Evolutionary conservation across 2,113 vertebrate species (phyloP), one percentile per base, ranked within the genome.

Genomic region (Toxotes chatareus): DNA sequence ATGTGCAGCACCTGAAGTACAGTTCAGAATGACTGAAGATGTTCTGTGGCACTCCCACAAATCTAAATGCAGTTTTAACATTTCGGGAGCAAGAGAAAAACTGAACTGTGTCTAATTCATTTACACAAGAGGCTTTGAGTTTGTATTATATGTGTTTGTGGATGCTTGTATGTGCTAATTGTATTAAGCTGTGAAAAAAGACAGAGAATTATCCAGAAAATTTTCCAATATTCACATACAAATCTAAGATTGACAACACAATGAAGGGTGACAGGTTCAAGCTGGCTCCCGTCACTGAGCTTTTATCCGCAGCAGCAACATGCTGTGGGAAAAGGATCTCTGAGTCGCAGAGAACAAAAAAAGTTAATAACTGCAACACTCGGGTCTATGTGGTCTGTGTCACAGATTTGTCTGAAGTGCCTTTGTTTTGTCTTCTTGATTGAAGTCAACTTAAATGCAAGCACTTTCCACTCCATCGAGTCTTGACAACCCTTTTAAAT

Each of bases 301-400:
- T 93, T 90, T 95, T 88, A 88, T 90, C 84, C 81, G 57, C 70
- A 72, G 93, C 85, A 76, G 90, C 83, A 63, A 77, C 92, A 93
- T 86, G 75, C 93, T 95, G 95, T 96, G 94, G 95, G 94, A 96
- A 96, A 93, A 94, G 90, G 87, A 93, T 91, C 93, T 85, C 91
- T 85, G 89, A 92, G 91, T 92, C 91, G 93, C 84, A 5, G 47
- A 89, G 93, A 94, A 95, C 94, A 95, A 94, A 95, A 95, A 94
- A 94, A 96, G 93, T 93, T 85, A 85, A 92, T 92, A 93, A 95
- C 91, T 93, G 88, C 90, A 91, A 71, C 67, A 70, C 92, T 94
- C 63, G 65, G 80, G 68, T 90, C 92, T 94, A 93, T 95, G 94
- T 94, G 82, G 73, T 74, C 86, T 79, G 73, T 91, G 90, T 94